Percentiles rank a stretch among this genome's conserved stretches.
These are phyloP conservation scores for Dipus sagitta DNA, from an alignment of 2,797 vertebrate genomes.

Conservation along the genomic window DNA sequence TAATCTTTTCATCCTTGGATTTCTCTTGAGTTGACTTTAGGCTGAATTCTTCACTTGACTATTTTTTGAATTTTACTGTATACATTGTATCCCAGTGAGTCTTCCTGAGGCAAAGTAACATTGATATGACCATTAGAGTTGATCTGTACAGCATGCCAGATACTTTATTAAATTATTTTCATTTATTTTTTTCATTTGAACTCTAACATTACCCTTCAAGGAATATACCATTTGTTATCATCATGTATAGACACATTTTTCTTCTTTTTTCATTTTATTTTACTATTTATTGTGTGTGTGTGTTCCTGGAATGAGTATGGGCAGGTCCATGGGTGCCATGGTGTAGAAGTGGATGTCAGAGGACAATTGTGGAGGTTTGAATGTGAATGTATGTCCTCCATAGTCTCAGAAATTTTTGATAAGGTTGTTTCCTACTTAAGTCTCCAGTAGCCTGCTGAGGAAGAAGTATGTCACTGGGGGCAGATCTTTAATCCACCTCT, in stretches of 20 bases:
- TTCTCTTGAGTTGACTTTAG: background rate
- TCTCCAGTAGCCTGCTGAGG: too few species aligned
- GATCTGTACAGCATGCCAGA: background rate
- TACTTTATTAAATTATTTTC: background rate
- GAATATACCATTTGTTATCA: background rate
- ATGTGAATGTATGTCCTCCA: too few species aligned
- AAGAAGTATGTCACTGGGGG: too few species aligned
- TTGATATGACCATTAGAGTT: too few species aligned
- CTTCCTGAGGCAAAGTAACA: background rate
- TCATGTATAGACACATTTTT: background rate
- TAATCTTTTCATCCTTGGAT: background rate
- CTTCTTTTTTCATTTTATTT: background rate
- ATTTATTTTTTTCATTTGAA: background rate
- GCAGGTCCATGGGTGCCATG: too few species aligned
- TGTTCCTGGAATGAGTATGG: too few species aligned
- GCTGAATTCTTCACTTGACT: background rate
- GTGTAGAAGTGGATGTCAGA: too few species aligned
- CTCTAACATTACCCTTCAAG: background rate
- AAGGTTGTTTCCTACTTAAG: too few species aligned
- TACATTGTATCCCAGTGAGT: background rate
- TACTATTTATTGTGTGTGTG: too few species aligned
- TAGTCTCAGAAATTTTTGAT: too few species aligned
- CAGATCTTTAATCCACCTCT: too few species aligned
- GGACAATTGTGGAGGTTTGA: too few species aligned
- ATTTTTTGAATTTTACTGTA: background rate